phyloP scores from a whole-genome alignment of 1,140 invertebrate species.

The Hormaphis cornu region DNA sequence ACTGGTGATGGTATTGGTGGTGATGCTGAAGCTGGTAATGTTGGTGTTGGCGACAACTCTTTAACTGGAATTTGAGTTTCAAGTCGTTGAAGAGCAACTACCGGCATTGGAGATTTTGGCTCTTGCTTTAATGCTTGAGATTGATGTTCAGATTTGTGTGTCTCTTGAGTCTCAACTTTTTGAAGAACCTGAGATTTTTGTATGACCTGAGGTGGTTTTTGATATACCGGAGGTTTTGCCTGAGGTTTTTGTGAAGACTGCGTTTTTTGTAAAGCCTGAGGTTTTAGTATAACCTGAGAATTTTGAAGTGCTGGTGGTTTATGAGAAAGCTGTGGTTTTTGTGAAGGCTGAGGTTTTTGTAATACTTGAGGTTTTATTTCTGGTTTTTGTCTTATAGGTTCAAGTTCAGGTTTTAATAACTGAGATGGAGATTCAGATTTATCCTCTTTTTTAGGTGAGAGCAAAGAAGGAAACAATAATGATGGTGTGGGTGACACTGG shows the following conservation, averaged over 20 bases:
- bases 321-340: not conserved
- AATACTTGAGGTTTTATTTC: not conserved
- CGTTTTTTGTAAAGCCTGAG: not conserved
- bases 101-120: constrained; percentile 13
- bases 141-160: not conserved
- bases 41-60: constrained; percentile 8
- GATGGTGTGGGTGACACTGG: constrained; percentile 55
- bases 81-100: constrained; percentile 22
- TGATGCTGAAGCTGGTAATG: constrained; percentile 34
- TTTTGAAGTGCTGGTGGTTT: not conserved
- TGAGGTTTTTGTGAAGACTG: not conserved
- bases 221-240: not conserved
- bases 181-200: not conserved
- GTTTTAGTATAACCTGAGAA: not conserved
- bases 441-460: constrained; percentile 33
- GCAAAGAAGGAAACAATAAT: constrained; percentile 43
- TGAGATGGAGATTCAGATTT: not conserved
- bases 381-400: not conserved
- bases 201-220: not conserved
- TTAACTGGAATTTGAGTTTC: constrained; percentile 33
- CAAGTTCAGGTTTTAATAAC: not conserved
- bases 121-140: not conserved
- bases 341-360: not conserved
- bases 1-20: not conserved
- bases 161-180: not conserved